phyloP scores from a whole-genome alignment of 2,797 vertebrate species.

The Muscicapa striata region DNA sequence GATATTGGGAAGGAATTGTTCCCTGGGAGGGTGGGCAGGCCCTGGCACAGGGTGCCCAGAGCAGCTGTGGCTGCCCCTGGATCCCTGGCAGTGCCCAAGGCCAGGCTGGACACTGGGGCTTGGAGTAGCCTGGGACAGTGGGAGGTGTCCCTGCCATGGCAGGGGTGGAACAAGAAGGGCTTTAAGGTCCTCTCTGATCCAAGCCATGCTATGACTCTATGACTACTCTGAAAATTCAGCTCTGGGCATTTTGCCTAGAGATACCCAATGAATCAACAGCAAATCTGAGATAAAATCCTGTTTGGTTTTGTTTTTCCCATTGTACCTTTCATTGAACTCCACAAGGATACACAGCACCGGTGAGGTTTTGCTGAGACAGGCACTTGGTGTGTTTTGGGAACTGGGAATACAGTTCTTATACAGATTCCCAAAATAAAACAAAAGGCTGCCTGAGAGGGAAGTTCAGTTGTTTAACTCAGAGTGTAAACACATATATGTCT shows the following conservation, averaged over 20 bases:
- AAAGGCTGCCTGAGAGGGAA: not conserved
- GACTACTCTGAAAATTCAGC: not conserved
- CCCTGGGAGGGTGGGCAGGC: not conserved
- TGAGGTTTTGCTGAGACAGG: not conserved
- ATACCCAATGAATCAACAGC: not conserved
- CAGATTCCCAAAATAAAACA: not conserved
- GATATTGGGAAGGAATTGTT: not conserved
- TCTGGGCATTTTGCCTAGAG: not conserved
- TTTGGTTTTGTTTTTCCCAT: not conserved
- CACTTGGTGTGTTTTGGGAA: not conserved
- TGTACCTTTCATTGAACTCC: not conserved
- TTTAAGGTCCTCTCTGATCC: not conserved
- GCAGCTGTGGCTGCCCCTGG: not conserved
- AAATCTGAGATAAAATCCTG: not conserved
- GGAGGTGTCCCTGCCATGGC: not conserved
- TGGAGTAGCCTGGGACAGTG: not conserved
- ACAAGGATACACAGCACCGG: not conserved
- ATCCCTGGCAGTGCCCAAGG: not conserved
- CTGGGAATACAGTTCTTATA: not conserved
- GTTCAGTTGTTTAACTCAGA: not conserved
- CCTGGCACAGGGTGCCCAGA: not conserved
- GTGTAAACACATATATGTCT: not conserved
- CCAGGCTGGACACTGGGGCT: rapidly evolving
- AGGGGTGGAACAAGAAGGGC: rapidly evolving
- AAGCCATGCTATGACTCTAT: not conserved